Evolutionary conservation across 2,113 vertebrate genomes (phyloP).

Genomic region (Galbula dea): DNA sequence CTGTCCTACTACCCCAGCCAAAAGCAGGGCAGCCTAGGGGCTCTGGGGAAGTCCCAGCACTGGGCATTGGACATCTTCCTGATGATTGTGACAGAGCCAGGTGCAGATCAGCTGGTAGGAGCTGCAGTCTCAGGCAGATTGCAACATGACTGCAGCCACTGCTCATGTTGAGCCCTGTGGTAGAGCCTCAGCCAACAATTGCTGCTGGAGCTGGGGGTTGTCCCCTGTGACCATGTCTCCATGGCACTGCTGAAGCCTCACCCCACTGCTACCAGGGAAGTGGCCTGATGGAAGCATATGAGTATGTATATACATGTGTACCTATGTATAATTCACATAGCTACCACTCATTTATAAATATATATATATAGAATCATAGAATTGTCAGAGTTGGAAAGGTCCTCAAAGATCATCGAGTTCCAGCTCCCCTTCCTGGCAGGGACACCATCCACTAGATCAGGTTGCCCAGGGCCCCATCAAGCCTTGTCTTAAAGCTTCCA

Average conservation of each 20-base stretch:
- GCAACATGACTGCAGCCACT: rapidly evolving
- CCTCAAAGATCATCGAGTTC: no score
- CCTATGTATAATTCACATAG: background rate
- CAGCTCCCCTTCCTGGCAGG: no score
- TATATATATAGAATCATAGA: no score
- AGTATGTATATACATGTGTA: rapidly evolving
- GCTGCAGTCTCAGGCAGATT: background rate
- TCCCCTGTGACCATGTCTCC: no score
- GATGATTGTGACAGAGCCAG: rapidly evolving
- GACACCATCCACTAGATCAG: no score
- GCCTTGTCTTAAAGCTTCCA: no score
- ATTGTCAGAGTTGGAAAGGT: no score
- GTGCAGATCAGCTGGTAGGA: rapidly evolving
- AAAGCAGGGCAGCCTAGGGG: background rate
- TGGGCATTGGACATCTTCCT: rapidly evolving
- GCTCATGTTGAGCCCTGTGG: rapidly evolving
- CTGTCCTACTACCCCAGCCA: background rate
- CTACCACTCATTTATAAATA: background rate
- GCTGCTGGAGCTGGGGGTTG: rapidly evolving
- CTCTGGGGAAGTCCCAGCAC: rapidly evolving
- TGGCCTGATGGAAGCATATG: background rate
- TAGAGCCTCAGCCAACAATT: rapidly evolving
- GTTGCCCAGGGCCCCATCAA: no score
- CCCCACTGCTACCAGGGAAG: rapidly evolving
- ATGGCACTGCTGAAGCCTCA: background rate